Conservation (phyloP, 2,888 invertebrate genomes). For the Microchrysa polita region DNA sequence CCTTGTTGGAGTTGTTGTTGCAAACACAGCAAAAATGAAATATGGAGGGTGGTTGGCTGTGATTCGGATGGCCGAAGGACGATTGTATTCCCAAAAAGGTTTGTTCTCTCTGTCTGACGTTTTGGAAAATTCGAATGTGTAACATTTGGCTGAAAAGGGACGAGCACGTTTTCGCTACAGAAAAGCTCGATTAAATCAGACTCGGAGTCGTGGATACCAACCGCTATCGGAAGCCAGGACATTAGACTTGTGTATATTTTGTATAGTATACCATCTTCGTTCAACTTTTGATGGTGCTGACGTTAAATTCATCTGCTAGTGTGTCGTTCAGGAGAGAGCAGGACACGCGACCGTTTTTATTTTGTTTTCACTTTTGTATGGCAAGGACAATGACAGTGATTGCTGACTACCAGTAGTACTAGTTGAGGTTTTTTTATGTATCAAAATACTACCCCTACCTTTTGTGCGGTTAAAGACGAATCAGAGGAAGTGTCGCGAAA, state of each 20-base stretch:
- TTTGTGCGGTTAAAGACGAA: not conserved
- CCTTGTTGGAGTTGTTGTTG: conserved; percentile 14
- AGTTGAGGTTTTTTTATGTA: conserved; percentile 5
- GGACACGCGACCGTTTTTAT: not conserved
- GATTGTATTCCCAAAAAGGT: not conserved
- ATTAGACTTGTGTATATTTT: not conserved
- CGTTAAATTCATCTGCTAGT: not conserved
- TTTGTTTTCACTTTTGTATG: not conserved
- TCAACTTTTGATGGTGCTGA: not conserved
- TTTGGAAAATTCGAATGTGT: not conserved
- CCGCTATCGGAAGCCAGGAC: conserved; percentile 13
- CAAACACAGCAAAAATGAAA: not conserved
- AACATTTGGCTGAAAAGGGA: not conserved
- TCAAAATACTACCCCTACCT: conserved; percentile 12
- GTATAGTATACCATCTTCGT: not conserved
- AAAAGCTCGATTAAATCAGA: conserved; percentile 35
- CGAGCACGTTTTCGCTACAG: not conserved
- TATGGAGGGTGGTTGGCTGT: conserved; percentile 14
- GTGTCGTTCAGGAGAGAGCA: conserved; percentile 20
- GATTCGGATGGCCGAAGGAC: not conserved
- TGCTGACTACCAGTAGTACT: conserved; percentile 24
- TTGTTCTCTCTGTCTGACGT: conserved; percentile 19
- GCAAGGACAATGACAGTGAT: conserved; percentile 29
- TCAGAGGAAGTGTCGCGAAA: not conserved
- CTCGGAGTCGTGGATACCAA: conserved; percentile 1